Evolutionary conservation across 2,888 invertebrate genomes (phyloP).

Genomic region (Rhopalosiphum nymphaeae): DNA sequence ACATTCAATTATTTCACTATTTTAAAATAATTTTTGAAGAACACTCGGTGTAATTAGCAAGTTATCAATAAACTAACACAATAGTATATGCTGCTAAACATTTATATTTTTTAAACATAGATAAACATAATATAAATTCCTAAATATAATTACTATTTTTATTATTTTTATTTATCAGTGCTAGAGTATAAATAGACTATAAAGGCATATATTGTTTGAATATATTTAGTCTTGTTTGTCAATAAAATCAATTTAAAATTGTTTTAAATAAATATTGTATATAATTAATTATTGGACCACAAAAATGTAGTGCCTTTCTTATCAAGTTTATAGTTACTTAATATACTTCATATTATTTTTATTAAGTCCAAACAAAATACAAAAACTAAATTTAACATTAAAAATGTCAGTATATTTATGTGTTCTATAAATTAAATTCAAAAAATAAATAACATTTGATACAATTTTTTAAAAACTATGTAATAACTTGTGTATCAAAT

Average conservation of each 20-base stretch:
- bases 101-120: background rate
- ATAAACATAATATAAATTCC: background rate
- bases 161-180: background rate
- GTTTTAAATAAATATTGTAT: background rate
- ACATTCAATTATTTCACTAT: background rate
- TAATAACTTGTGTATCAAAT: background rate
- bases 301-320: background rate
- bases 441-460: background rate
- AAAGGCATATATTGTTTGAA: background rate
- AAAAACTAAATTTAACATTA: background rate
- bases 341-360: background rate
- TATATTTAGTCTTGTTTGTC: background rate
- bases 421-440: background rate
- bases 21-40: background rate
- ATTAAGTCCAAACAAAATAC: background rate
- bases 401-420: too few relatives aligned
- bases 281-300: background rate
- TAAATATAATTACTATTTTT: background rate
- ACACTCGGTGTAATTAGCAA: background rate
- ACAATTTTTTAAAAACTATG: background rate
- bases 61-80: background rate
- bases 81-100: background rate
- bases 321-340: background rate
- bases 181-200: background rate
- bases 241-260: background rate